Evolutionary conservation across 1,140 invertebrate genomes (phyloP).

Genomic region (Drosophila pseudoobscura): DNA sequence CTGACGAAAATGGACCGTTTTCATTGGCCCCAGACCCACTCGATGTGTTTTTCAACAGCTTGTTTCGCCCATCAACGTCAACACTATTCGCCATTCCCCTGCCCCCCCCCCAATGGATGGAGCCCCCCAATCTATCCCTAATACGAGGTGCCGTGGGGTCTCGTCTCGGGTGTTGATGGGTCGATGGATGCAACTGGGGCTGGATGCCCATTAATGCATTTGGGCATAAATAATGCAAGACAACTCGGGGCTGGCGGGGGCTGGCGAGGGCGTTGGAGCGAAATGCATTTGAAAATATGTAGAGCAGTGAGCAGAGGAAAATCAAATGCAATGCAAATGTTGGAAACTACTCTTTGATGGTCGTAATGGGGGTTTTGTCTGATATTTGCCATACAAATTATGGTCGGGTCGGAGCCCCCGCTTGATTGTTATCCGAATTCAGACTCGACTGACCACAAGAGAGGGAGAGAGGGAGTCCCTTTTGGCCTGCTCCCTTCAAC

Average conservation of each 20-base stretch:
- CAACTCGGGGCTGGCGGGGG: neutral
- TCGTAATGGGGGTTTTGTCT: neutral
- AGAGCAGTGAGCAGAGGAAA: constrained; percentile 1
- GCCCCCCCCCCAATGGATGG: no score
- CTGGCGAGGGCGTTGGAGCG: neutral
- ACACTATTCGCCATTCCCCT: constrained; percentile 23
- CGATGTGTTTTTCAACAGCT: constrained; percentile 57
- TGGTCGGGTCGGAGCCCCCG: no score
- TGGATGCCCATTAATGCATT: constrained; percentile 59
- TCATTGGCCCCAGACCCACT: constrained; percentile 20
- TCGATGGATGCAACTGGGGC: neutral
- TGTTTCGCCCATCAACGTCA: constrained; percentile 48
- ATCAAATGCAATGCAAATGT: no score
- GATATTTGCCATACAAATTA: constrained; percentile 17
- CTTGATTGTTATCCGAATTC: neutral
- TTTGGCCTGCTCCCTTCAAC: neutral
- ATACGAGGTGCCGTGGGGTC: neutral
- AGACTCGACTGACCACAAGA: constrained; percentile 14
- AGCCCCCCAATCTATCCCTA: neutral
- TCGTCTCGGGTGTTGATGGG: neutral
- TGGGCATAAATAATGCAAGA: constrained; percentile 54
- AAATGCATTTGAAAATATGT: constrained; percentile 50
- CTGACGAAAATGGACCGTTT: constrained; percentile 62
- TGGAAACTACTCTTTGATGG: no score
- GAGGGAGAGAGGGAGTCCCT: neutral